Evolutionary conservation across 1,140 invertebrate genomes (phyloP).

Genomic region (Tyrophagus putrescentiae): DNA sequence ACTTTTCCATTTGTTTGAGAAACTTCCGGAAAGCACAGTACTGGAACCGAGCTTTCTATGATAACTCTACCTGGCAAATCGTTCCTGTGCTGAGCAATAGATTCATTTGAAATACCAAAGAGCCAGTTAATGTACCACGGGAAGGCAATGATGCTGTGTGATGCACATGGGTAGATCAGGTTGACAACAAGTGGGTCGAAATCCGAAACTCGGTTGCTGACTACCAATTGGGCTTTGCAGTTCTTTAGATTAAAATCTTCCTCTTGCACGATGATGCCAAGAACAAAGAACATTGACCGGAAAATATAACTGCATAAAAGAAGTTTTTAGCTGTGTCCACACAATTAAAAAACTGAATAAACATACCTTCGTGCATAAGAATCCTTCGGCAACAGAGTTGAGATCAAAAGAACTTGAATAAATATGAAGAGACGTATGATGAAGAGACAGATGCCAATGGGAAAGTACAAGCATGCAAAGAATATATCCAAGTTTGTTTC

Average conservation of each 20-base stretch:
- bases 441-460: constrained; percentile 41
- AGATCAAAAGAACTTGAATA: constrained; percentile 39
- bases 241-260: constrained; percentile 37
- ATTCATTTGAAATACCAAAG: constrained; percentile 33
- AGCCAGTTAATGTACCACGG: constrained; percentile 30
- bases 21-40: constrained; percentile 44
- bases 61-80: constrained; percentile 15
- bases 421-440: constrained; percentile 40
- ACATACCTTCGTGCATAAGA: constrained; percentile 34
- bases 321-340: no score
- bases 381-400: constrained; percentile 38
- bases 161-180: constrained; percentile 44
- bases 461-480: constrained; percentile 38
- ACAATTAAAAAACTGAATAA: no score
- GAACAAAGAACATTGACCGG: constrained; percentile 38
- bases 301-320: no score
- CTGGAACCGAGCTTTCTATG: constrained; percentile 27
- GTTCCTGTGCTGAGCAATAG: constrained; percentile 29
- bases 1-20: constrained; percentile 42
- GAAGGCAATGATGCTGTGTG: constrained; percentile 35
- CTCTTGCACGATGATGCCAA: constrained; percentile 46
- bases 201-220: constrained; percentile 51
- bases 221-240: constrained; percentile 44
- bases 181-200: constrained; percentile 54
- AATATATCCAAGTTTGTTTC: neutral